Base-by-base conservation (phyloP, 2,113 vertebrate species). In the Rhinichthys klamathensis region DNA sequence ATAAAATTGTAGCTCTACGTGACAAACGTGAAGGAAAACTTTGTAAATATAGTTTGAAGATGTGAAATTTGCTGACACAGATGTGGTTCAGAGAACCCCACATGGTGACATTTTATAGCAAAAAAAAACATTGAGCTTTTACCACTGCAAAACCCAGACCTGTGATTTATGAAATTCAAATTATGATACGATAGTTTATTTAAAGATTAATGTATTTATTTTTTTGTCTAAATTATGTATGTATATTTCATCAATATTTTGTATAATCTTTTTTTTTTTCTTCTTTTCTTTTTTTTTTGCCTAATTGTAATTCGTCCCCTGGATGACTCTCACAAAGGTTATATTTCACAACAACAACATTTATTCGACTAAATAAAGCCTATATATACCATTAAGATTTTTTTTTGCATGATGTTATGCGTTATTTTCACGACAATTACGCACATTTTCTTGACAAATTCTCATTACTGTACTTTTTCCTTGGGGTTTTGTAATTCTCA, bases 161-260 rank as follows among this genome's bases (percentile, higher is more conserved):
- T 32, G 23, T 49, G 58, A 46, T 27, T n/a, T 35, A 44, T 25
- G 70, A 56, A 56, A 58, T 61, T 61, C 8, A 25, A 72, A 61
- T 65, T 75, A 65, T 84, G 4, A 16, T 74, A 60, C 21, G 35
- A 67, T 65, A 44, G 77, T 76, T 85, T 67, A 79, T 91, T 81
- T 67, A 85, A 70, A 86, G 80, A 76, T 23, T 77, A 80, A 79
- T 46, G 78, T 92, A 91, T 94, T 93, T 94, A 93, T 73, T 93
- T 92, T 93, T 87, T 90, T 84, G 63, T 73, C 85, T 86, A 84
- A 86, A 90, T 86, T 90, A 84, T 89, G 74, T 89, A 88, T 88
- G 46, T 87, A 30, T 89, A 69, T 82, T 92, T 82, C 18, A 56
- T 23, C 46, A 3, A 6, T 73, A 44, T 32, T 44, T 25, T 46